A percentile compares a stretch with the other conserved stretches of the same genome.
Evolutionary conservation across 2,797 vertebrate genomes (phyloP).

Genomic region (Micrastur ruficollis): DNA sequence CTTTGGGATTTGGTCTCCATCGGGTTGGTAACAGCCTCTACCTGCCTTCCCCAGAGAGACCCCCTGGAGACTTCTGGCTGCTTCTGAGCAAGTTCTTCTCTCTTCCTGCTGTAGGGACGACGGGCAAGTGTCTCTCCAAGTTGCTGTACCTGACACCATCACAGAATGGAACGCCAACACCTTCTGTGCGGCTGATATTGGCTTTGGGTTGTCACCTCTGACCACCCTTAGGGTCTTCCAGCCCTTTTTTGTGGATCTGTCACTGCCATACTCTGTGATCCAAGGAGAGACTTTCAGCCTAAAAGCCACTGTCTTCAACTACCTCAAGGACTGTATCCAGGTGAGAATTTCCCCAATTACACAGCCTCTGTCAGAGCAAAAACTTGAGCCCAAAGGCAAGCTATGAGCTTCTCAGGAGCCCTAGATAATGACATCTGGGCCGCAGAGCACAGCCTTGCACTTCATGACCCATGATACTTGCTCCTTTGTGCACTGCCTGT

Average conservation of each 20-base stretch:
- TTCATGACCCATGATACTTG: background rate
- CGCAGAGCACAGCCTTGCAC: background rate
- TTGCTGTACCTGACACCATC: constrained; percentile 57
- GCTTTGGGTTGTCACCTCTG: constrained; percentile 78
- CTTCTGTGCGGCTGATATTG: constrained; percentile 61
- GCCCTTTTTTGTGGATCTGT: constrained; percentile 85
- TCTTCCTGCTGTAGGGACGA: constrained; percentile 13
- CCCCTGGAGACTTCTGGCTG: background rate
- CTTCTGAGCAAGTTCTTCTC: background rate
- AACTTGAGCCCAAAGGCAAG: background rate
- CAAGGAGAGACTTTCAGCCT: constrained; percentile 82
- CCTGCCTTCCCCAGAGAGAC: background rate
- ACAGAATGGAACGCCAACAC: constrained; percentile 61
- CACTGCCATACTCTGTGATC: constrained; percentile 83
- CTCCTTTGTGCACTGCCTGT: background rate
- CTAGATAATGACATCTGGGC: background rate
- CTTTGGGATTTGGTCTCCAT: constrained; percentile 54
- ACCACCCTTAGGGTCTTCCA: constrained; percentile 77
- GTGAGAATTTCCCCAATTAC: constrained; percentile 43
- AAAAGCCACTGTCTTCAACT: constrained; percentile 85
- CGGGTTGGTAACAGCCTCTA: constrained; percentile 8
- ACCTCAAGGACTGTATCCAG: constrained; percentile 82
- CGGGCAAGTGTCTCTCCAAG: background rate
- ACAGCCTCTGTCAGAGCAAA: background rate
- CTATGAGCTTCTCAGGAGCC: background rate